Evolutionary conservation across 2,113 vertebrate species (phyloP).

Genomic region (Jaculus jaculus): DNA sequence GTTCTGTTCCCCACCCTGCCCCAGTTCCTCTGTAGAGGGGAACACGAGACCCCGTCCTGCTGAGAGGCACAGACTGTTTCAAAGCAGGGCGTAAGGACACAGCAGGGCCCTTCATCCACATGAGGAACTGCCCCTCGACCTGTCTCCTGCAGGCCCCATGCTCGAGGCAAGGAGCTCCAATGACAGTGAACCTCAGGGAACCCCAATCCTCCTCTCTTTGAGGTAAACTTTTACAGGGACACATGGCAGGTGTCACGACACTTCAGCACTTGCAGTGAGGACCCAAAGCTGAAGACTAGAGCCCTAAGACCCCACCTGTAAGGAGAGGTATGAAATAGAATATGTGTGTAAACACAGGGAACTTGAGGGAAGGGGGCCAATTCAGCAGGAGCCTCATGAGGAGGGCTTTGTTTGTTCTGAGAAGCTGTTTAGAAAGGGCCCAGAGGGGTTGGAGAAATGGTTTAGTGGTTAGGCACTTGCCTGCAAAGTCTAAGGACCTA

Average conservation of each 20-base stretch:
- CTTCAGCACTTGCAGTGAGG: not conserved
- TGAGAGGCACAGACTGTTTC: not conserved
- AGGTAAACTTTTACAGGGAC: not conserved
- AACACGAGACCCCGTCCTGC: not conserved
- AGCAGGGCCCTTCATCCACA: not conserved
- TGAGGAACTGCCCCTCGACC: not conserved
- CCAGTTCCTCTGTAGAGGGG: not conserved
- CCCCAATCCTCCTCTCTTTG: not conserved
- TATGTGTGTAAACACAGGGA: rapidly evolving
- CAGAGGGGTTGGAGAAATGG: too few relatives aligned
- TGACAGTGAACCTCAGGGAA: not conserved
- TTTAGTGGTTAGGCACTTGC: too few relatives aligned
- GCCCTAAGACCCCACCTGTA: not conserved
- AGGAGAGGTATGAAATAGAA: not conserved
- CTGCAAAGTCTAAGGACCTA: too few relatives aligned
- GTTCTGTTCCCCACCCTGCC: not conserved
- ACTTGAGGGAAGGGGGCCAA: not conserved
- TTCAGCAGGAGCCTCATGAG: not conserved
- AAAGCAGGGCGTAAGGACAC: not conserved
- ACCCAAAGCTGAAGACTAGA: not conserved
- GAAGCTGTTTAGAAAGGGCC: not conserved
- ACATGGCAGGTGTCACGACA: not conserved
- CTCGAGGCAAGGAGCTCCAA: not conserved
- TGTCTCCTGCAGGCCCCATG: not conserved
- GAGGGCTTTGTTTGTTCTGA: not conserved